phyloP scores from a whole-genome alignment of 2,888 invertebrate species.

The Gisinianus flammeolus region DNA sequence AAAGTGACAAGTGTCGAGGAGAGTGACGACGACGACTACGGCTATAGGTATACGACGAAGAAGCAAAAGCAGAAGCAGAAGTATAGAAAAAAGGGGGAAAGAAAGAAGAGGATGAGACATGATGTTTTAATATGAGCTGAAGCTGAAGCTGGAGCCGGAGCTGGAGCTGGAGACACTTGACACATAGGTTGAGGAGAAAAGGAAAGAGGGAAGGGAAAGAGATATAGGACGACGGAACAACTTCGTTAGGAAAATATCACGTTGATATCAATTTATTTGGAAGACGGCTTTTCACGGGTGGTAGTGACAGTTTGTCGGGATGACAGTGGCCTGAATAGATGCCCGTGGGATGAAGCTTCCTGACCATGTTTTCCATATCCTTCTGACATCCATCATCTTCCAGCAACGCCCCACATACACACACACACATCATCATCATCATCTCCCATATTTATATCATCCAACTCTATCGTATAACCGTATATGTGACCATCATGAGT shows the following conservation, averaged over 20 bases:
- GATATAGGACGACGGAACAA: conserved; percentile 15
- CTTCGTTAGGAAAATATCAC: conserved; percentile 44
- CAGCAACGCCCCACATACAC: conserved; percentile 6
- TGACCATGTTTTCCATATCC: conserved; percentile 27
- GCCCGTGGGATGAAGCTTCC: conserved; percentile 21
- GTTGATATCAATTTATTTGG: conserved; percentile 51
- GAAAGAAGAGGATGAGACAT: not conserved
- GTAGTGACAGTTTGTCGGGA: conserved; percentile 44
- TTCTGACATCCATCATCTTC: conserved; percentile 36
- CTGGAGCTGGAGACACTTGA: too few relatives aligned
- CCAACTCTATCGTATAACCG: too few relatives aligned
- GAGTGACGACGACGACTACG: too few relatives aligned
- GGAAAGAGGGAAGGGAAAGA: not conserved
- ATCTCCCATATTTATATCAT: too few relatives aligned
- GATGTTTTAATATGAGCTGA: too few relatives aligned
- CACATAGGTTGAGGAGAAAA: not conserved
- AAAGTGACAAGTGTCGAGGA: too few relatives aligned
- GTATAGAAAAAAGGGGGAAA: too few relatives aligned
- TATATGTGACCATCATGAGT: too few relatives aligned
- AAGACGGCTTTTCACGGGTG: conserved; percentile 50
- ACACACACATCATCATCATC: too few relatives aligned
- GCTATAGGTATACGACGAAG: too few relatives aligned
- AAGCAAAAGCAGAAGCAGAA: too few relatives aligned
- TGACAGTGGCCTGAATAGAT: conserved; percentile 30
- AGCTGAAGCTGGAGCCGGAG: too few relatives aligned